Evolutionary conservation across 2,797 vertebrate species (phyloP), one percentile per base, ranked within the genome.

Genomic region (Betta splendens): DNA sequence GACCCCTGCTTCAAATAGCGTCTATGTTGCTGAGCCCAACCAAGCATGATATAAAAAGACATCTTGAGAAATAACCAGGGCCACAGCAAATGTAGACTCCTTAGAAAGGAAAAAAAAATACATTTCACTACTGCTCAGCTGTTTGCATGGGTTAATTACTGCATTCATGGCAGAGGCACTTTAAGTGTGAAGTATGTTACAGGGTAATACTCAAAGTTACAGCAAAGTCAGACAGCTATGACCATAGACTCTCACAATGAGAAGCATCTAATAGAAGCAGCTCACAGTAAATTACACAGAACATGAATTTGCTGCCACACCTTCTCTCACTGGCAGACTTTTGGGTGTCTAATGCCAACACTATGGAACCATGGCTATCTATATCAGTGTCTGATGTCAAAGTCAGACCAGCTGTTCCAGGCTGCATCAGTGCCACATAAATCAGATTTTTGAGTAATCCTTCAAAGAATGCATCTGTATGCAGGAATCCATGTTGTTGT

Each of bases 311-410:
- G 50, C 65, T 61, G 72, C 83, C 83, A 79, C 83, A 72, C 77
- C 86, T 81, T 82, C 67, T 69, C 73, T 78, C 70, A 50, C 75
- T 78, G 75, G 69, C 80, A 78, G 70, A 76, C 74, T 83, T 86
- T 81, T 70, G 71, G 56, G 85, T 75, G 87, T 83, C 62, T 86
- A 77, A 89, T 85, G 80, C 89, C 89, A 84, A 75, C 83, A 83
- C 76, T 80, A 69, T 79, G 75, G 64, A 91, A 89, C 61, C 50
- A 67, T 80, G 89, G 85, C 81, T 92, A 93, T 93, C 87, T 88
- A 87, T 92, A 89, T 84, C 85, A 37, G 82, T 79, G 91, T 88
- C 89, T 92, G 85, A 83, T 85, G 90, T 92, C 90, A 92, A 86
- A 81, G 85, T 82, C 82, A 70, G 68, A 90, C 65, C 91, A 93